Percentiles rank a stretch among this genome's conserved stretches.
Conservation (phyloP, 2,113 vertebrate genomes). For the Oceanites oceanicus region DNA sequence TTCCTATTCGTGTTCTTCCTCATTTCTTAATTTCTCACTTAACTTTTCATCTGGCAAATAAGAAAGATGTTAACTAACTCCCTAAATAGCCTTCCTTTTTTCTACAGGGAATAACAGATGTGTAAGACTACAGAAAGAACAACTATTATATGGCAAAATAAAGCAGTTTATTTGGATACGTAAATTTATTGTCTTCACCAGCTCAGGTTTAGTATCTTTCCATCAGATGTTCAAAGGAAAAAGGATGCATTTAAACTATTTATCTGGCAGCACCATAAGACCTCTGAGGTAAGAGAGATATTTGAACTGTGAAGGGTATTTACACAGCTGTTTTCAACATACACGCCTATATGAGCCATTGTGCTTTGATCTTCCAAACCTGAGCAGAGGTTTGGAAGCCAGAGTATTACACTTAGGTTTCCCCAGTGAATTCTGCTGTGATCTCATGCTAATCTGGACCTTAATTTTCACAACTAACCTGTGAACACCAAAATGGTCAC, state of each 20-base stretch:
- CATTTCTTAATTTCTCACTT: not conserved
- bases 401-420: not conserved
- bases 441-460: not conserved
- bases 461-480: not conserved
- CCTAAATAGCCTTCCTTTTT: not conserved
- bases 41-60: not conserved
- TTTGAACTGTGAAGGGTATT: not conserved
- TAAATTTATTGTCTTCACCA: not conserved
- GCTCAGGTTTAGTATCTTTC: not conserved
- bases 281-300: not conserved
- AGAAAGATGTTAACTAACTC: not conserved
- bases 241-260: not conserved
- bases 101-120: not conserved
- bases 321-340: not conserved
- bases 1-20: fast-evolving
- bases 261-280: not conserved
- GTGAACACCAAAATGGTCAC: not conserved
- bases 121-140: not conserved
- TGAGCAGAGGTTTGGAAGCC: not conserved
- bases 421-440: not conserved
- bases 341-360: not conserved
- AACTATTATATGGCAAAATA: not conserved
- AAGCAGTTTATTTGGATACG: not conserved
- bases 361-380: not conserved
- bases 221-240: not conserved